Percentiles rank a stretch among this genome's conserved stretches.
These are phyloP conservation scores for Bursaphelenchus okinawaensis DNA, from an alignment of 2,888 invertebrate species.

Conservation along the genomic window DNA sequence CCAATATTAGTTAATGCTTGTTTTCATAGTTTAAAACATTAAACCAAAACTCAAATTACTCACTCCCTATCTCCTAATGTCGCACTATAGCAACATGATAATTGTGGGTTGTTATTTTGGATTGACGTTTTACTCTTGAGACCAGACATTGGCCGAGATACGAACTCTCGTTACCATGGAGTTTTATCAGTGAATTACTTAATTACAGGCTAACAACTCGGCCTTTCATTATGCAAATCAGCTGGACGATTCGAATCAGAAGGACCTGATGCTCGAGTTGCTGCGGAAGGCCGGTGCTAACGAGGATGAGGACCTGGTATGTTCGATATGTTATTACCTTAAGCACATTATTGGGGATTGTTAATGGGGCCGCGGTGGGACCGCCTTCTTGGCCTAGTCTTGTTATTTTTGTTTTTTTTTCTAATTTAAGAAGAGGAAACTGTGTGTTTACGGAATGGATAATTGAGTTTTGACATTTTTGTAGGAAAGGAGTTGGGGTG, in stretches of 20 bases:
- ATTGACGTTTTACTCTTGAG: not conserved
- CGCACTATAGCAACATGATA: too few relatives aligned
- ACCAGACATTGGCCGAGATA: not conserved
- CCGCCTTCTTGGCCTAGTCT: not conserved
- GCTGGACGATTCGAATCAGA: slow-evolving; percentile 21
- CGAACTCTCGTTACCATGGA: not conserved
- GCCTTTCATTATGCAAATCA: slow-evolving; percentile 25
- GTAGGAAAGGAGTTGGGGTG: too few relatives aligned
- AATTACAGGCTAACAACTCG: slow-evolving; percentile 22
- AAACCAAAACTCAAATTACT: too few relatives aligned
- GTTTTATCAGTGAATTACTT: not conserved
- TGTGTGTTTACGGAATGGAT: too few relatives aligned
- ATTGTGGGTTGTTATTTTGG: not conserved
- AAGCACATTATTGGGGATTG: too few relatives aligned
- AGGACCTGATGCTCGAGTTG: slow-evolving; percentile 27
- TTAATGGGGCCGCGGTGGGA: not conserved
- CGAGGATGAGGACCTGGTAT: not conserved
- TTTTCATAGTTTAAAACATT: too few relatives aligned
- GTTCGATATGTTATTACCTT: not conserved
- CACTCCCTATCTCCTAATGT: too few relatives aligned
- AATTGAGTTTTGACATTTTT: too few relatives aligned
- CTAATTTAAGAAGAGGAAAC: too few relatives aligned
- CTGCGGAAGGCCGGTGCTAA: slow-evolving; percentile 29
- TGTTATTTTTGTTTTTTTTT: too few relatives aligned
- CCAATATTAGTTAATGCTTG: too few relatives aligned